Base-by-base conservation (phyloP, 1,140 invertebrate species). In the Lordiphosa mommai region DNA sequence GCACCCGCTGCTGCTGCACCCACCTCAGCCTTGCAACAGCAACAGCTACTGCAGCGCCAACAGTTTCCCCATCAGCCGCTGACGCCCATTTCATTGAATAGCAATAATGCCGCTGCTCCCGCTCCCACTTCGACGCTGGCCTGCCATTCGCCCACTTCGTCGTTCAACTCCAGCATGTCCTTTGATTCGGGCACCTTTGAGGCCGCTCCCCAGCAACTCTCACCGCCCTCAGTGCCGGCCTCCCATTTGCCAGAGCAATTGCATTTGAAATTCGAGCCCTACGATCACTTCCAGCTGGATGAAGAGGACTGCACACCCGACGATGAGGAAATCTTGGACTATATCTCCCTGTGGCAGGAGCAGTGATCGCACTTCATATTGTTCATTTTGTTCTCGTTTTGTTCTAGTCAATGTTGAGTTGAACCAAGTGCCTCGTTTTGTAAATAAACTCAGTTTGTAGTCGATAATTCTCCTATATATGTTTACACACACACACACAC, bases 251-350 rank as follows among this genome's bases (percentile, higher is more conserved):
- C 33, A 8, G 64, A 77, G 3, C 76, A 82, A 30, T 49, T 77
- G 29, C 88, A 90, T 44, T 85, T 90, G 32, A 91, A 92, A 50
- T 91, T 91, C 4, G 93, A 94, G 56, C 90, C 91, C 23, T 93
- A 94, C 80, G 94, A 95, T 66, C 93, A 93, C 71, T 95, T 95
- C 70, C 93, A 95, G n/a, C 27, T 82, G 56, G 76, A 82, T 37
- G 76, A 82, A 52, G 77, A 82, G 63, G 77, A 94, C 1, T 94
- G 96, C 90, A 96, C 94, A 77, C 94, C 94, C 3, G 96, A 96
- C 87, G 96, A 98, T 88, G 96, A 97, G 88, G 96, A 97, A 73
- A 91, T 97, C 0, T 91, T 98, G 12, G 96, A 97, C 82, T 95
- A 94, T 60, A 95, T 97, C 71, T 94, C 93, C 8, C 95, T 94